Conservation (phyloP, 2,113 vertebrate genomes). For the Xiphophorus hellerii region DNA sequence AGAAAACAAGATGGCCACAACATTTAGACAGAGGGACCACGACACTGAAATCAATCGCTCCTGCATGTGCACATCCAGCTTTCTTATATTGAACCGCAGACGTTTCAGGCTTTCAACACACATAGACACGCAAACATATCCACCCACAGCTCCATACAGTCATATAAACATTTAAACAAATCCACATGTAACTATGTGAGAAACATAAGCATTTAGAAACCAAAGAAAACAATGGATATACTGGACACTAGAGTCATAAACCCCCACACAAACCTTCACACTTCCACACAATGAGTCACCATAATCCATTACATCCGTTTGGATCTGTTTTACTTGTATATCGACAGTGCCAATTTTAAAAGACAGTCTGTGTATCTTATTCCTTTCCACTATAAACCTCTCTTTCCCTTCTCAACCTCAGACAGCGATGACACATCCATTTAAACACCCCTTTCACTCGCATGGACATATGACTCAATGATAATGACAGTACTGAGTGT, state of each 20-base stretch:
- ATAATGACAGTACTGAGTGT: conserved; percentile 77
- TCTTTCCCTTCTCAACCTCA: conserved; percentile 63
- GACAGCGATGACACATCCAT: conserved; percentile 71
- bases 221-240: conserved; percentile 28
- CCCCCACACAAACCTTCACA: conserved; percentile 5
- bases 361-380: conserved; percentile 56
- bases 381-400: conserved; percentile 58
- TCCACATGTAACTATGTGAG: conserved; percentile 32
- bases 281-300: conserved; percentile 20
- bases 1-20: conserved; percentile 79
- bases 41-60: conserved; percentile 68
- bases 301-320: conserved; percentile 60
- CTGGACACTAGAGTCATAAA: conserved; percentile 8
- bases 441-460: conserved; percentile 77
- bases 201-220: conserved; percentile 18
- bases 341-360: conserved; percentile 56
- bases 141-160: conserved; percentile 41
- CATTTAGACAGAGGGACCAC: conserved; percentile 78
- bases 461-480: conserved; percentile 78
- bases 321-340: conserved; percentile 59
- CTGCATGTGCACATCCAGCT: conserved; percentile 56
- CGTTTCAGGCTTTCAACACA: conserved; percentile 29
- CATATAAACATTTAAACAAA: conserved; percentile 50
- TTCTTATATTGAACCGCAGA: conserved; percentile 63
- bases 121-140: conserved; percentile 5